These are phyloP conservation scores for Hybos culiciformis DNA, from an alignment of 2,888 invertebrate genomes.

Conservation along the genomic window DNA sequence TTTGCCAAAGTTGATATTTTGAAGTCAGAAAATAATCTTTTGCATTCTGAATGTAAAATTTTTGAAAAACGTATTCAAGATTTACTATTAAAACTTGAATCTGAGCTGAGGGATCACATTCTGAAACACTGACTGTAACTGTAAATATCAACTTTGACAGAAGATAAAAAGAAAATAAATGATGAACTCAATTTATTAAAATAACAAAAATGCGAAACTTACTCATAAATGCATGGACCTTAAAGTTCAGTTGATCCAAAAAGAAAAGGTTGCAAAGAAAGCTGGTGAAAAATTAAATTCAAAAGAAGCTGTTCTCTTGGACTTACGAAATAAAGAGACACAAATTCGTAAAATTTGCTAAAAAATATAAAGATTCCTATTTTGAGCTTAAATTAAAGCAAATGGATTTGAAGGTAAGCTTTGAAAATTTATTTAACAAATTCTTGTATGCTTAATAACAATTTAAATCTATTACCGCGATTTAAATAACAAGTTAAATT, in stretches of 20 bases:
- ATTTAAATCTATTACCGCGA: too few species aligned
- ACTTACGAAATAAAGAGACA: constrained; percentile 54
- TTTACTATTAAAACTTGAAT: constrained; percentile 46
- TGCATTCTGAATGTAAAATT: constrained; percentile 60
- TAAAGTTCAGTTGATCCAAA: constrained; percentile 42
- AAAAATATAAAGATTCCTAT: constrained; percentile 79
- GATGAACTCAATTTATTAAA: constrained; percentile 49
- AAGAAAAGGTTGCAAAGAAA: constrained; percentile 47
- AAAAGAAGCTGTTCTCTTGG: constrained; percentile 53
- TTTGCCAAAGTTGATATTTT: constrained; percentile 73
- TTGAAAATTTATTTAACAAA: too few species aligned
- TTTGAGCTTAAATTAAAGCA: constrained; percentile 59
- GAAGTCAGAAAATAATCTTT: constrained; percentile 65
- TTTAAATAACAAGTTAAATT: too few species aligned
- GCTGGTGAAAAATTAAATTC: constrained; percentile 49
- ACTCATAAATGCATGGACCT: constrained; percentile 51
- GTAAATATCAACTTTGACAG: constrained; percentile 41
- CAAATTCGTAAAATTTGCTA: constrained; percentile 79
- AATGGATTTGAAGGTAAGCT: constrained; percentile 44
- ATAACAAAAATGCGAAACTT: constrained; percentile 42
- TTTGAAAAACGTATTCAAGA: constrained; percentile 62
- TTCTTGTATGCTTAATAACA: too few species aligned
- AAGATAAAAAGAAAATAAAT: constrained; percentile 49
- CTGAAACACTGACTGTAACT: too few species aligned
- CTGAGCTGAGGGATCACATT: too few species aligned